A percentile compares a stretch with the other conserved stretches of the same genome.
These are phyloP conservation scores for Coelopa frigida DNA, from an alignment of 1,140 invertebrate genomes.

Conservation along the genomic window DNA sequence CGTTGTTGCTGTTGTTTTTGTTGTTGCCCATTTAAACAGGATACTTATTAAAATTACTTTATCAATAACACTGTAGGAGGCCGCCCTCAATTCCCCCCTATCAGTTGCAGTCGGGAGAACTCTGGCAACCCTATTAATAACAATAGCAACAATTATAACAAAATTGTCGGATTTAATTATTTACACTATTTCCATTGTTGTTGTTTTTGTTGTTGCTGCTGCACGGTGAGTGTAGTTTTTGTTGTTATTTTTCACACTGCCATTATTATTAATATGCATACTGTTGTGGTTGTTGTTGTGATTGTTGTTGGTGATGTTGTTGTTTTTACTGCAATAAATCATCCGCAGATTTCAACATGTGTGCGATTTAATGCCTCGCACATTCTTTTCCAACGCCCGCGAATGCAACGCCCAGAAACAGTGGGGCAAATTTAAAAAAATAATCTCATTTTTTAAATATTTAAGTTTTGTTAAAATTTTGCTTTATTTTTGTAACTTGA, in stretches of 20 bases:
- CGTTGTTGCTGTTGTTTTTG: too few relatives aligned
- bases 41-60: too few relatives aligned
- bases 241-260: background rate
- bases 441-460: too few relatives aligned
- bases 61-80: too few relatives aligned
- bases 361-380: background rate
- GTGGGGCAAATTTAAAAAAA: too few relatives aligned
- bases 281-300: conserved; percentile 4
- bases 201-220: conserved; percentile 3
- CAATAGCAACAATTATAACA: conserved; percentile 36
- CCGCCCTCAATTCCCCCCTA: too few relatives aligned
- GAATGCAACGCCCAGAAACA: background rate
- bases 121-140: too few relatives aligned
- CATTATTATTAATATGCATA: background rate
- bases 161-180: conserved; percentile 31
- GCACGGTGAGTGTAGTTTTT: background rate
- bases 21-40: too few relatives aligned
- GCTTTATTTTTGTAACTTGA: too few relatives aligned
- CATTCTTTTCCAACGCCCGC: background rate
- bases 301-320: conserved; percentile 7
- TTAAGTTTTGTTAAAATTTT: too few relatives aligned
- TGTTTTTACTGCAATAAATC: conserved; percentile 12
- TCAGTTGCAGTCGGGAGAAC: too few relatives aligned
- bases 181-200: conserved; percentile 12
- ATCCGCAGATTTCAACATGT: conserved; percentile 12